Evolutionary conservation across 2,888 invertebrate species (phyloP), one percentile per base, ranked within the genome.

Genomic region (Phymatocera aterrima): DNA sequence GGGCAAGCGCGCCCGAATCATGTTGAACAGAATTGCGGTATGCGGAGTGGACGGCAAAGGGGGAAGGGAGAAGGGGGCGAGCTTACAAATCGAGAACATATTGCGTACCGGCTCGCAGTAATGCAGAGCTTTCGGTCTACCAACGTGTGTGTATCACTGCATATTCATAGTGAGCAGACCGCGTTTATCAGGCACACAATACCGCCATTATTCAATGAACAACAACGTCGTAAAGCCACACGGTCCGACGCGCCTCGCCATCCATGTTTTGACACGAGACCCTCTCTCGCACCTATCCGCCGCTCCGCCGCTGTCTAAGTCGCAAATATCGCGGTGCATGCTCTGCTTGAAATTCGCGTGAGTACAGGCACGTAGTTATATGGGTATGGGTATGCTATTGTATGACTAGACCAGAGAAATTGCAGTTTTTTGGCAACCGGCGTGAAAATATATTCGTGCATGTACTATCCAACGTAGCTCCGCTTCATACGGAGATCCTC

Each of bases 171-270:
- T 87, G 81, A 83, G 82, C 83, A 88, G 87, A 88, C 86, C 85
- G 87, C 84, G 85, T 88, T 89, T 88, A 88, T 89, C 88, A 88
- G 85, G 83, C 82, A 86, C 83, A 87, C 86, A 86, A 87, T 86
- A 85, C 84, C 78, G 80, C 81, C 77, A 81, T n/a, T n/a, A n/a
- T 85, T 84, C 86, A 84, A 87, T 86, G 85, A 85, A 84, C 85
- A 84, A 87, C 88, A 88, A n/a, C 75, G 75, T 57, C 75, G 57
- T 75, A 75, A 75, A 75, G 75, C 75, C 40, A 5, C 60, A 75
- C 57, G 57, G 54, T 75, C 75, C 75, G 57, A 57, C 75, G 75
- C 75, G 40, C 57, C 57, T 15, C 28, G 12, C 24, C 28, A 68
- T 37, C 24, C 3, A 75, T 37, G 60, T 40, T 75, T 75, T 75